Percentiles rank a stretch among this genome's conserved stretches.
Evolutionary conservation across 2,113 vertebrate species (phyloP).

Genomic region (Microcebus jonahi): DNA sequence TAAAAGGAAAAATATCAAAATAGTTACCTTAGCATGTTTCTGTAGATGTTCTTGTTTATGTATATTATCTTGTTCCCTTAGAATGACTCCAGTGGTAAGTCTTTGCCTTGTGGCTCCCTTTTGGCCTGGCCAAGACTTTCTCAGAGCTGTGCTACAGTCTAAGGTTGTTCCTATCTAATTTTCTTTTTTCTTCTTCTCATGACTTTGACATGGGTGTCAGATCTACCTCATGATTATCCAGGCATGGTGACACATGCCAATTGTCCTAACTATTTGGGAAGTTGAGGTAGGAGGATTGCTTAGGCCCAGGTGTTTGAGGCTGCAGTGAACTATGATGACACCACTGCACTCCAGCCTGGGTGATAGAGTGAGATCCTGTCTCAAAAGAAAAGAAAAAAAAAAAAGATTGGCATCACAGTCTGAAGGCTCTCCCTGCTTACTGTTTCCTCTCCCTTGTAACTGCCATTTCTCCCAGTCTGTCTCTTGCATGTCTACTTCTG

Average conservation of each 20-base stretch:
- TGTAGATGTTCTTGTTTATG: conserved; percentile 82
- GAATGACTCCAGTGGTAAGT: not conserved
- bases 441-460: not conserved
- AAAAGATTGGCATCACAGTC: not conserved
- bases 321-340: too few species aligned
- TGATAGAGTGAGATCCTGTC: too few species aligned
- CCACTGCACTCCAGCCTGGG: too few species aligned
- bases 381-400: too few species aligned
- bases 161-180: not conserved
- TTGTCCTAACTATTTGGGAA: too few species aligned
- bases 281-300: too few species aligned
- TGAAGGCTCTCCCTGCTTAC: not conserved
- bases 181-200: not conserved
- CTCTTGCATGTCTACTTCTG: not conserved
- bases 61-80: conserved; percentile 57
- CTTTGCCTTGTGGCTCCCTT: not conserved
- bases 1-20: conserved; percentile 74
- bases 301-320: too few species aligned
- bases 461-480: not conserved
- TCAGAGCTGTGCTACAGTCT: not conserved
- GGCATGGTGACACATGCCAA: too few species aligned
- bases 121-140: not conserved
- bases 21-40: conserved; percentile 75
- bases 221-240: not conserved
- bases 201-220: not conserved